Conservation (phyloP, 2,113 vertebrate genomes). For the Toxotes jaculatrix region DNA sequence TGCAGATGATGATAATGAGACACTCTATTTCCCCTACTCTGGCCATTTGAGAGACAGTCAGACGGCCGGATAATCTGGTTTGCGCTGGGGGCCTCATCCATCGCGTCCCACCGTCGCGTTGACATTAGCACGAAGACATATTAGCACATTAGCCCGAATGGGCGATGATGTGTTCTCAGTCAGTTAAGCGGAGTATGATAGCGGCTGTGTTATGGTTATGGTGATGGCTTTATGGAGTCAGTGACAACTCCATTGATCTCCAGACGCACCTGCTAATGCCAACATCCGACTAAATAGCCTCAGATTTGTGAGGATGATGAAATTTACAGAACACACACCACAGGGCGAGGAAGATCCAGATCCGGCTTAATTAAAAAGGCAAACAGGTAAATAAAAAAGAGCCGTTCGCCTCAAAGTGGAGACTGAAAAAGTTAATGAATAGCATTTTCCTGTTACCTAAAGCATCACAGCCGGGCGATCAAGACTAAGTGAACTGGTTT, state of each 20-base stretch:
- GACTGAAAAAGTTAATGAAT: conserved; percentile 3
- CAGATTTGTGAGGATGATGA: conserved; percentile 26
- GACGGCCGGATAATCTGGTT: conserved; percentile 78
- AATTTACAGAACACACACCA: not conserved
- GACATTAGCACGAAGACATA: conserved; percentile 79
- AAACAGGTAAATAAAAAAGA: conserved; percentile 23
- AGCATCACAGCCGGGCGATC: conserved; percentile 5
- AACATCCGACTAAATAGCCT: not conserved
- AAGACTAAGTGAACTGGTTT: conserved; percentile 28
- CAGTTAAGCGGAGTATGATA: conserved; percentile 74
- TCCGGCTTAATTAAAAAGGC: conserved; percentile 39
- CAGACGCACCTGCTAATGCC: conserved; percentile 70
- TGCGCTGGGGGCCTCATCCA: conserved; percentile 73
- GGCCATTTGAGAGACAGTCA: conserved; percentile 74
- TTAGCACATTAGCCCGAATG: conserved; percentile 82
- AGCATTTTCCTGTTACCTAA: not conserved
- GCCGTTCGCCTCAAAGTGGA: not conserved
- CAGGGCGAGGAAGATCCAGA: not conserved
- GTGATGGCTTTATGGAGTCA: conserved; percentile 74
- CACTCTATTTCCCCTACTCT: conserved; percentile 71
- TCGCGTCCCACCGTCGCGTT: conserved; percentile 59
- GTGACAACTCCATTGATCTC: conserved; percentile 75
- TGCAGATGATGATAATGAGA: conserved; percentile 77
- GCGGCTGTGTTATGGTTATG: conserved; percentile 74
- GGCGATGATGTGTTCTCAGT: conserved; percentile 77